These are phyloP conservation scores for Daphoenositta chrysoptera DNA, from an alignment of 2,113 vertebrate genomes.

Conservation along the genomic window DNA sequence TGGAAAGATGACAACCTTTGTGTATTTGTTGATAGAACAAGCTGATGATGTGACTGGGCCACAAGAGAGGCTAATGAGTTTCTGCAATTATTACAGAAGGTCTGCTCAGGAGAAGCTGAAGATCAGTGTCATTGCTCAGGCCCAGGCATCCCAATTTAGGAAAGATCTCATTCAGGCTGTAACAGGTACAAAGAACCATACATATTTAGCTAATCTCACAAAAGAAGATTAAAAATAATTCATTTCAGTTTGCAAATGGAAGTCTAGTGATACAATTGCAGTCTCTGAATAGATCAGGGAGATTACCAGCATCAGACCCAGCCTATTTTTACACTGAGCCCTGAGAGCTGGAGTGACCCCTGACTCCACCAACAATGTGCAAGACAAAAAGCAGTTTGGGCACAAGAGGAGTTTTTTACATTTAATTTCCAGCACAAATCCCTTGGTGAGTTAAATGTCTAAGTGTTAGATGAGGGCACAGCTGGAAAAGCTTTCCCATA, in stretches of 20 bases:
- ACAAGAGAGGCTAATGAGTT: slow-evolving; percentile 12
- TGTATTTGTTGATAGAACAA: background rate
- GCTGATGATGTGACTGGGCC: background rate
- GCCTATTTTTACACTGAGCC: background rate
- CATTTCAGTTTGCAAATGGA: background rate
- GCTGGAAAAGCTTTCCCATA: background rate
- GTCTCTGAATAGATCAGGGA: background rate
- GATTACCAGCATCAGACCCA: background rate
- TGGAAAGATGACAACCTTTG: background rate
- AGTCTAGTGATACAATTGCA: background rate
- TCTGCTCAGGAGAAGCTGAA: background rate
- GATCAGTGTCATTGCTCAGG: background rate
- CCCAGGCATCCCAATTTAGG: background rate
- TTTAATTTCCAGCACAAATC: background rate
- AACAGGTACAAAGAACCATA: background rate
- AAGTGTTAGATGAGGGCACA: background rate
- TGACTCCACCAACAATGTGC: rapidly evolving
- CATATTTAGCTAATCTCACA: background rate
- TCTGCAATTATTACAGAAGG: background rate
- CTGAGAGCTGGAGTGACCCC: background rate
- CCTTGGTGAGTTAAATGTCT: background rate
- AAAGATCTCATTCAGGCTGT: background rate
- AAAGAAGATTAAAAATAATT: background rate
- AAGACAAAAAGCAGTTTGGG: background rate
- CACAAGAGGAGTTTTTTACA: background rate